Base-by-base conservation (phyloP, 64 coral and sea anemone species). In the Porites australiensis region DNA sequence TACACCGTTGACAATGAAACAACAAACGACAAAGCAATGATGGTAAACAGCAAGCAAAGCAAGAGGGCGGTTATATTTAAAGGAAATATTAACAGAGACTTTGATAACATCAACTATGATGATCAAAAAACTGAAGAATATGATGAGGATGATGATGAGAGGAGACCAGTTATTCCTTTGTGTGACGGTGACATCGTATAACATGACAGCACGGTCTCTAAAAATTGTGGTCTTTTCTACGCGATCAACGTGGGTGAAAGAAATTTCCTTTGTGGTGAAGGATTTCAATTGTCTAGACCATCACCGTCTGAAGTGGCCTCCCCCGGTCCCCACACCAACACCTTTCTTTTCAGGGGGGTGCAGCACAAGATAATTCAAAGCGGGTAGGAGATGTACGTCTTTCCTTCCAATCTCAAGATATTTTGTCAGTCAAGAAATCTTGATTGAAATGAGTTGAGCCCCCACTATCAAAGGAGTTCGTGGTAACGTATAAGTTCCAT, bases 21-120 rank as follows among this genome's bases (percentile, higher is more conserved):
- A 53, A 68, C 75, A 3, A 59, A 77, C 7, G 77, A 87, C 45
- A 97, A 91, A 68, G 86, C 70, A 37, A 46, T 75, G 3, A 94
- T 88, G 10, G 58, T 72, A 5, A 89, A 83, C 23, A 66, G 66
- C 3, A 48, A 63, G 2, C 13, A 49, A 13, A 10, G 10, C 23
- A 94, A 68, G 48, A 93, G 66, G 48, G 60, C 81, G n/a, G 73
- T 8, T 2, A 66, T 69, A 50, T 77, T 77, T 22, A 93, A 93
- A 53, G 76, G 87, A 37, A 69, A 73, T 49, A 20, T 75, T 2
- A 90, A 94, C 50, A 84, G 74, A 49, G 50, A 91, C 13, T 97
- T 97, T 72, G 69, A 82, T 5, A 97, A 97, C 44, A 72, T 94
- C 54, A 97, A 94, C 70, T 97, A 91, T 23, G 46, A 58, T 4